Evolutionary conservation across 2,797 vertebrate genomes (phyloP).

Genomic region (Tinamus major): DNA sequence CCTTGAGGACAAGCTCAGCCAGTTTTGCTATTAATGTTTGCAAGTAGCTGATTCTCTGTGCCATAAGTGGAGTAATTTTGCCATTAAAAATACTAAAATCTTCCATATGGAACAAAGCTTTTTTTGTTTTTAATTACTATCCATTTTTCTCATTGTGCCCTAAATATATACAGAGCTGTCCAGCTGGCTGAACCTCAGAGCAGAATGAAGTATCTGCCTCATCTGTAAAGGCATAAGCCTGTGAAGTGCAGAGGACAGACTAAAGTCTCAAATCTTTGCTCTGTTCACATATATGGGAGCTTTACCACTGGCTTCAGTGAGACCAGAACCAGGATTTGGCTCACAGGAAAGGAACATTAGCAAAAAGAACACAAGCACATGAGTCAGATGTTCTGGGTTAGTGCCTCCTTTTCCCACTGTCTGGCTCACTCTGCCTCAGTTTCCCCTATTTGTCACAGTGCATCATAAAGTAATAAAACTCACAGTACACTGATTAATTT

Average conservation of each 20-base stretch:
- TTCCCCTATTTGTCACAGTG: not conserved
- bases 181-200: conserved; percentile 37
- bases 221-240: conserved; percentile 2
- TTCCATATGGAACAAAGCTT: conserved; percentile 17
- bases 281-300: not conserved
- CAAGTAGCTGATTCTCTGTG: not conserved
- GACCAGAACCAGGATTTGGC: not conserved
- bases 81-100: conserved; percentile 37
- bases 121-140: not conserved
- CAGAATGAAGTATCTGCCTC: conserved; percentile 11
- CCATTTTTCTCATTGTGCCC: conserved; percentile 15
- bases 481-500: not conserved
- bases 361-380: not conserved
- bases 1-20: not conserved
- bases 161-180: conserved; percentile 6
- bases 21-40: not conserved
- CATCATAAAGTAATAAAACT: not conserved
- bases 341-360: not conserved
- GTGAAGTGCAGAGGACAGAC: conserved; percentile 11
- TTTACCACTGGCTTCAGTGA: not conserved
- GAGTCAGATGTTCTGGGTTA: not conserved
- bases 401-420: not conserved
- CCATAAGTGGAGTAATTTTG: not conserved
- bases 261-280: conserved; percentile 9
- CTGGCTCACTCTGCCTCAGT: not conserved